Evolutionary conservation across 2,888 invertebrate species (phyloP), one percentile per base, ranked within the genome.

Genomic region (Sepioteuthis lessoniana): DNA sequence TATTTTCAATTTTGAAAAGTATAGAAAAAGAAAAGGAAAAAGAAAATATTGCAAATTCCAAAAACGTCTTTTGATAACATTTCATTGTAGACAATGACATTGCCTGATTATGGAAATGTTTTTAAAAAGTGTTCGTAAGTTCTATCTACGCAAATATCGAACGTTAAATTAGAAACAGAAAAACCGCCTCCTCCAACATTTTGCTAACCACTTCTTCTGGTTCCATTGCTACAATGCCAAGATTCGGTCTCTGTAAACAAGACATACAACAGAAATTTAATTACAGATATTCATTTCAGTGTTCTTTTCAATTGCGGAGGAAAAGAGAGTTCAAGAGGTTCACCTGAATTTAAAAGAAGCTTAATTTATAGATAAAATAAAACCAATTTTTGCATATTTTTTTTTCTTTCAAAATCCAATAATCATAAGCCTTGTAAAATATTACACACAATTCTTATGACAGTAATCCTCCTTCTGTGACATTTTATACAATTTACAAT

Each of bases 301-400:
- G n/a, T n/a, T 8, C 76, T 76, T 76, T 76, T 76, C 76, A 76
- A 76, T 76, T 19, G 76, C n/a, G 3, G n/a, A 76, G n/a, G n/a
- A 76, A 76, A 76, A 35, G 4, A 7, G 13, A 76, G 76, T 76
- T 76, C 76, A 76, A 76, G 16, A 76, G 76, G 76, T 76, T 76
- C 35, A 76, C 76, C 16, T n/a, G 76, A 76, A 19, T 76, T 42
- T 76, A 76, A 76, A 76, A 76, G 76, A 76, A 76, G n/a, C 76
- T 76, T 76, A 76, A 76, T 76, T 76, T 76, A 76, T 76, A 76
- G 76, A 76, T 76, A 76, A 76, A 76, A 76, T 76, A 76, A 76
- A 76, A 76, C n/a, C 76, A n/a, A 76, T 35, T 76, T 76, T 76
- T n/a, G n/a, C n/a, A n/a, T n/a, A n/a, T n/a, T 4, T n/a, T 35